Percentiles rank a stretch among this genome's conserved stretches.
These are phyloP conservation scores for Psylliodes chrysocephalus DNA, from an alignment of 2,888 invertebrate genomes.

Conservation along the genomic window DNA sequence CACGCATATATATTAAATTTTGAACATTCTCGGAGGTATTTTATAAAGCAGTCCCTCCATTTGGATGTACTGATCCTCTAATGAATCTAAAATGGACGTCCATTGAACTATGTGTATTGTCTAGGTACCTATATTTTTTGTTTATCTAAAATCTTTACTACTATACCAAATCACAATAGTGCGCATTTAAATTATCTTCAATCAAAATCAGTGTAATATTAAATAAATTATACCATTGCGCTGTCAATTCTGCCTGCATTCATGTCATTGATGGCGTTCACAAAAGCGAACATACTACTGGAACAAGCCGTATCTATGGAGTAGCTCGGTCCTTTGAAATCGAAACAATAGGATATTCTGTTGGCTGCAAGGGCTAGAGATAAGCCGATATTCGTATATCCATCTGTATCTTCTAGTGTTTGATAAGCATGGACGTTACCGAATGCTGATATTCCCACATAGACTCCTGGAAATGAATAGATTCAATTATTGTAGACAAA, in stretches of 20 bases:
- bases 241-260: constrained; percentile 37
- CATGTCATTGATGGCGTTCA: constrained; percentile 46
- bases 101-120: too few species aligned
- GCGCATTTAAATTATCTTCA: too few species aligned
- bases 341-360: constrained; percentile 49
- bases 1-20: too few species aligned
- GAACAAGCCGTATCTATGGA: constrained; percentile 52
- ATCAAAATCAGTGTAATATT: too few species aligned
- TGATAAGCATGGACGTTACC: constrained; percentile 20
- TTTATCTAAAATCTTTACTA: too few species aligned
- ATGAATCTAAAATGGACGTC: too few species aligned
- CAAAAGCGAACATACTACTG: constrained; percentile 45
- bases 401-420: constrained; percentile 31
- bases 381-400: constrained; percentile 43
- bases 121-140: too few species aligned
- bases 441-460: constrained; percentile 35
- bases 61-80: too few species aligned
- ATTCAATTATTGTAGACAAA: too few species aligned
- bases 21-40: too few species aligned
- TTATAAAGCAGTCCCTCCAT: too few species aligned
- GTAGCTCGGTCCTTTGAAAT: constrained; percentile 52
- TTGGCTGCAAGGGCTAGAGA: constrained; percentile 43
- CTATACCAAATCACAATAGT: too few species aligned
- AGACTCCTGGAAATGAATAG: constrained; percentile 46
- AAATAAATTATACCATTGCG: constrained; percentile 44